Percentiles rank a stretch among this genome's conserved stretches.
phyloP scores from a whole-genome alignment of 2,797 vertebrate genomes.

The Esox masquinongy region DNA sequence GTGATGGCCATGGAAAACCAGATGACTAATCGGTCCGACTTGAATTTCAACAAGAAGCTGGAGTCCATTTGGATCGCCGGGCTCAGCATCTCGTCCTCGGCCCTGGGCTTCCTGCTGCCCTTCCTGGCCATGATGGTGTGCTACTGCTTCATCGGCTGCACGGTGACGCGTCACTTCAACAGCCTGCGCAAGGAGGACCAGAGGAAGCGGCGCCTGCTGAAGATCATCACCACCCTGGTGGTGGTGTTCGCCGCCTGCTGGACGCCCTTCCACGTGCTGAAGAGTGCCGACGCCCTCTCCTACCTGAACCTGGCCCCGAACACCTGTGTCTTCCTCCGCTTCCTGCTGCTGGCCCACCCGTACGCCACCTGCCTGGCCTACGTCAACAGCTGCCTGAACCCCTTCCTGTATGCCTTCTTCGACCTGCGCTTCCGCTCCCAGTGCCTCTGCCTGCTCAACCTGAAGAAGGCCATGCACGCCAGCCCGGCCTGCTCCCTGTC shows the following conservation, averaged over 20 bases:
- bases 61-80: constrained; percentile 78
- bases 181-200: constrained; percentile 77
- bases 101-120: constrained; percentile 83
- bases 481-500: constrained; percentile 77
- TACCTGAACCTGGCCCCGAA: constrained; percentile 76
- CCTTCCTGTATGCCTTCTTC: constrained; percentile 88
- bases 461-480: constrained; percentile 75
- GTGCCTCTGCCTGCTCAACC: constrained; percentile 80
- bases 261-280: constrained; percentile 87
- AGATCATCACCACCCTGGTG: constrained; percentile 85
- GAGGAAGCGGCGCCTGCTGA: constrained; percentile 81
- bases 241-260: constrained; percentile 86
- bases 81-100: constrained; percentile 81
- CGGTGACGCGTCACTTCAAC: constrained; percentile 81
- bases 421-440: constrained; percentile 84
- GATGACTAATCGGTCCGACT: neutral
- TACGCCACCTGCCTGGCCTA: constrained; percentile 89
- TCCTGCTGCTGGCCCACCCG: constrained; percentile 79
- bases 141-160: constrained; percentile 82
- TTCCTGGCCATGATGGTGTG: constrained; percentile 86
- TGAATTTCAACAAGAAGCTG: constrained; percentile 29
- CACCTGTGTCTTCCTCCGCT: constrained; percentile 69
- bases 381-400: constrained; percentile 91
- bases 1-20: too few relatives aligned
- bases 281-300: constrained; percentile 80